Conservation (phyloP, 2,113 vertebrate species). For the Sebastes fasciatus region DNA sequence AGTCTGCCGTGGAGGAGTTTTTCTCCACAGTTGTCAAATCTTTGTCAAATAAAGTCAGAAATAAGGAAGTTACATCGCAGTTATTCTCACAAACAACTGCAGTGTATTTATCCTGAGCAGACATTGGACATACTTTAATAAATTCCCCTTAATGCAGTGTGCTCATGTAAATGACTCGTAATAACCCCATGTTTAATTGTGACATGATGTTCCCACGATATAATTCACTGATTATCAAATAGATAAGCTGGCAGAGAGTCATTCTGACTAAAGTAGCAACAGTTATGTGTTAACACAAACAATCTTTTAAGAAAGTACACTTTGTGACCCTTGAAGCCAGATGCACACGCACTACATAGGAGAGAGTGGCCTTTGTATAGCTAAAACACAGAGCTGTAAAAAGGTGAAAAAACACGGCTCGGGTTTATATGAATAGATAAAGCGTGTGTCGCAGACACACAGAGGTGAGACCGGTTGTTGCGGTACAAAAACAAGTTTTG, state of each 20-base stretch:
- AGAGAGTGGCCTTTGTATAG: slow-evolving; percentile 56
- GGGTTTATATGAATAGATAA: slow-evolving; percentile 73
- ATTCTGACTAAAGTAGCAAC: slow-evolving; percentile 44
- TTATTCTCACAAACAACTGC: slow-evolving; percentile 9
- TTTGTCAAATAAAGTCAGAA: slow-evolving; percentile 49
- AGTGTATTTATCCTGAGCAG: slow-evolving; percentile 23
- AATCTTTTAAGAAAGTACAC: slow-evolving; percentile 67
- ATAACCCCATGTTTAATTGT: slow-evolving; percentile 60
- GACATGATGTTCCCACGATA: slow-evolving; percentile 55
- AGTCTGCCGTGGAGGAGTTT: slow-evolving; percentile 49
- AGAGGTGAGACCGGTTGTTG: slow-evolving; percentile 74
- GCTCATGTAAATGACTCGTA: slow-evolving; percentile 58
- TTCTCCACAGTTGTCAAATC: slow-evolving; percentile 45
- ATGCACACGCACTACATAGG: slow-evolving; percentile 7
- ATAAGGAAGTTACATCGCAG: slow-evolving; percentile 8
- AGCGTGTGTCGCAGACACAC: slow-evolving; percentile 59
- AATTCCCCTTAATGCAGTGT: slow-evolving; percentile 20
- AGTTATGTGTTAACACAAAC: slow-evolving; percentile 55
- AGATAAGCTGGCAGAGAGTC: slow-evolving; percentile 65
- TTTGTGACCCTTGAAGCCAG: slow-evolving; percentile 73
- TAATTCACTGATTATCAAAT: slow-evolving; percentile 71
- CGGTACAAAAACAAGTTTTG: slow-evolving; percentile 76
- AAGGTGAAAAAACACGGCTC: slow-evolving; percentile 31
- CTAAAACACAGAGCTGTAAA: slow-evolving; percentile 67
- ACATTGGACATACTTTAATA: slow-evolving; percentile 32